Evolutionary conservation across 2,888 invertebrate species (phyloP), one percentile per base, ranked within the genome.

Genomic region (Dynastes hyllus): DNA sequence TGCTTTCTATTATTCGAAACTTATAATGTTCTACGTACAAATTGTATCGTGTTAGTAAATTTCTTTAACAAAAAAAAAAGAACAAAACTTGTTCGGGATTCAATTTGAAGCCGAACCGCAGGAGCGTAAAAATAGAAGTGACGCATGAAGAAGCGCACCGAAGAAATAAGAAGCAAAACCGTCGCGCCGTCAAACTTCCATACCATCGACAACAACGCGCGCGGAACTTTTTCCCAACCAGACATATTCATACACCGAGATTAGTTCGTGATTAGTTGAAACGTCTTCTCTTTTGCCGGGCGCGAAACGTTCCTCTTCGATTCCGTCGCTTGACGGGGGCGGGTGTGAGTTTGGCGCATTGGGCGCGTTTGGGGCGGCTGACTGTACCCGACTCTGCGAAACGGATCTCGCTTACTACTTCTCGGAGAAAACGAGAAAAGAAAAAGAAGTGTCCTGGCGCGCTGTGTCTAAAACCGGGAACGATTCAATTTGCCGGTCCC

Each of bases 401-500:
- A 75, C 73, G 71, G 58, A 75, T 58, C 61, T 61, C 73, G 50
- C 73, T 40, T 58, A 58, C 70, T 32, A 32, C 11, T 58, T 58
- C 58, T 37, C 58, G 27, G 61, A 63, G 73, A 75, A 75, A 75
- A 75, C 73, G 73, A 61, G 73, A 75, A 75, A 75, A 75, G 73
- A 75, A 75, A 75, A 75, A 75, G 73, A 75, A 45, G 73, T 83
- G 83, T 83, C 82, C 83, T 82, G 83, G 83, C 82, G 83, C 81
- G 81, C 82, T 84, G 85, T 85, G 85, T 86, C 73, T 75, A 75
- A 85, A 86, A 85, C 86, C 84, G 84, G 86, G 86, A 87, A 86
- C 88, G 88, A 88, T 89, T 89, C 89, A 89, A 89, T 89, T 89
- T 89, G 87, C 88, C 88, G 89, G 87, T 88, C 87, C 87, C 89